Evolutionary conservation across 1,140 invertebrate genomes (phyloP).

Genomic region (Microvelia longipes): DNA sequence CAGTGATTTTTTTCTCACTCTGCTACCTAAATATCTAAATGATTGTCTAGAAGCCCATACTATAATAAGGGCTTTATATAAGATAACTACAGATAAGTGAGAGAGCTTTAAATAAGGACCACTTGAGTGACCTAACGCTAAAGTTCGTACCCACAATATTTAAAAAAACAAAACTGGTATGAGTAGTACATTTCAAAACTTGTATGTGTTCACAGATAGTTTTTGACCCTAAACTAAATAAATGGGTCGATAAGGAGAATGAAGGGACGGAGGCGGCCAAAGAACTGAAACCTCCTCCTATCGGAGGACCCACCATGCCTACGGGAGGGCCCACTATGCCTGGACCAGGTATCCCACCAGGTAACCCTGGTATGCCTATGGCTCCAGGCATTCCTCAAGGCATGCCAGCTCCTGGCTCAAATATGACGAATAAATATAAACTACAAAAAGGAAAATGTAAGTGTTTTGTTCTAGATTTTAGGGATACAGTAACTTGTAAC

Average conservation of each 20-base stretch:
- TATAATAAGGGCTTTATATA: too few relatives aligned
- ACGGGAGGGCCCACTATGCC: conserved; percentile 14
- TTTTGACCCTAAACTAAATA: conserved; percentile 70
- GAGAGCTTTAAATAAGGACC: too few relatives aligned
- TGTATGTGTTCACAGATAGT: conserved; percentile 62
- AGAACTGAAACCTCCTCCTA: conserved; percentile 58
- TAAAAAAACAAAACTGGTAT: too few relatives aligned
- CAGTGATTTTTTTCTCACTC: too few relatives aligned
- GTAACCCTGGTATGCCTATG: conserved; percentile 20
- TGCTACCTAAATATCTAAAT: too few relatives aligned
- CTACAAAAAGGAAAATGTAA: conserved; percentile 54
- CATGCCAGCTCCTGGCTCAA: conserved; percentile 30
- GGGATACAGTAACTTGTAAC: too few relatives aligned
- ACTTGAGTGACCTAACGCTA: too few relatives aligned
- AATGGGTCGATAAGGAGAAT: conserved; percentile 61
- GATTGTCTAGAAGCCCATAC: too few relatives aligned
- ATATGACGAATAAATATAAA: conserved; percentile 51
- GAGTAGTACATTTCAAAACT: too few relatives aligned
- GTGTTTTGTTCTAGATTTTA: conserved; percentile 26
- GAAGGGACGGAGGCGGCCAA: conserved; percentile 34
- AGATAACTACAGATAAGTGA: too few relatives aligned
- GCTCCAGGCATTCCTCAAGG: conserved; percentile 12
- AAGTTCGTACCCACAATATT: too few relatives aligned
- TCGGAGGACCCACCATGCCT: conserved; percentile 27
- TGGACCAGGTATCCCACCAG: conserved; percentile 18